Evolutionary conservation across 2,888 invertebrate genomes (phyloP).

Genomic region (Orgyia antiqua): DNA sequence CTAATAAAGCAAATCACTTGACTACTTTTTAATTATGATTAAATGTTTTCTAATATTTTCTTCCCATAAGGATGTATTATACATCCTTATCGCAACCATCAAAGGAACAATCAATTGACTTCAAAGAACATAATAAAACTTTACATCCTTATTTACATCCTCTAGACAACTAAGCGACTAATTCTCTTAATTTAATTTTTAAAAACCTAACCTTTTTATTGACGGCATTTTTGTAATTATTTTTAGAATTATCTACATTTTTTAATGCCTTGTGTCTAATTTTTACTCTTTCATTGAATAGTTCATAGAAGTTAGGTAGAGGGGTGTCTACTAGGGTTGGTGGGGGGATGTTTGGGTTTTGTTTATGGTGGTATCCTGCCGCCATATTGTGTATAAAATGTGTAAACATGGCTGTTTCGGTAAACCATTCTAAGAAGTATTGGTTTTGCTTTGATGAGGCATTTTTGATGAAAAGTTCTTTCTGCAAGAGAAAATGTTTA

Average conservation of each 20-base stretch:
- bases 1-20: no score
- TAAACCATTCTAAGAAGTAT: slow-evolving; percentile 91
- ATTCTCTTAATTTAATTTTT: slow-evolving; percentile 60
- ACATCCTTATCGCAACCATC: no score
- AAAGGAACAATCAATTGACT: no score
- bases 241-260: slow-evolving; percentile 37
- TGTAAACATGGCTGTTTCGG: slow-evolving; percentile 91
- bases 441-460: slow-evolving; percentile 81
- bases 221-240: slow-evolving; percentile 60
- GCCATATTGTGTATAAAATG: slow-evolving; percentile 81
- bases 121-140: no score
- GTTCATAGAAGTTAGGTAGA: slow-evolving; percentile 59
- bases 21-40: no score
- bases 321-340: slow-evolving; percentile 54
- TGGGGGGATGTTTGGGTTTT: slow-evolving; percentile 4
- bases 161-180: slow-evolving; percentile 38
- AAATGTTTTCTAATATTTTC: no score
- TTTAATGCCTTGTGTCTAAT: slow-evolving; percentile 32
- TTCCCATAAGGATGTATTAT: no score
- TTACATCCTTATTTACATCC: no score
- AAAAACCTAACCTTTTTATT: slow-evolving; percentile 61
- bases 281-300: slow-evolving; percentile 53
- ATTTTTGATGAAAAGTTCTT: slow-evolving; percentile 83
- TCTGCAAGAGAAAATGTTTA: slow-evolving; percentile 70
- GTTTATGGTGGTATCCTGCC: slow-evolving; percentile 10